Base-by-base conservation (phyloP, 2,888 invertebrate species). In the Lasiommata megera region DNA sequence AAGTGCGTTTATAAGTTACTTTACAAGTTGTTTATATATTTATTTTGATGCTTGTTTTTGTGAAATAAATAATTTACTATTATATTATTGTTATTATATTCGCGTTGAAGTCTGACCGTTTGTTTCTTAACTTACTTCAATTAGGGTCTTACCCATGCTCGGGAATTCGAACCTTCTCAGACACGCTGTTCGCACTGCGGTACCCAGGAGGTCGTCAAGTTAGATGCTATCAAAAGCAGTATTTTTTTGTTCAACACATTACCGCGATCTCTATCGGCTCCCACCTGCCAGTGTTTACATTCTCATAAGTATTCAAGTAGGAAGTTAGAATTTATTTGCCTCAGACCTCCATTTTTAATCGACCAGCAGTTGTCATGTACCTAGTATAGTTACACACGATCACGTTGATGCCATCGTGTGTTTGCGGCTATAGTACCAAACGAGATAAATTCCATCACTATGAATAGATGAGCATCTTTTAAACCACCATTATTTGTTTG, bases 351-450 rank as follows among this genome's bases (percentile, higher is more conserved):
- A 58, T 53, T 58, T 11, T 53, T 48, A 34, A 54, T 48, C 28
- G 56, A 46, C 11, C 46, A 46, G 29, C 46, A 16, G 31, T 9
- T 16, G 43, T 16, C 31, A 44, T 44, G 31, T n/a, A n/a, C 1
- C 17, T 18, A 37, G 7, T 9, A 7, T 31, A 6, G n/a, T 37
- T 12, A 12, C 1, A 29, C 6, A 16, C 31, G 29, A 16, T 31
- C 46, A 46, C 46, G 46, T 46, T 29, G 46, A 46, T 6, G 16
- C 6, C 9, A 14, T 58, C 60, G 52, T 63, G 54, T 51, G 56
- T 44, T 53, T 48, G 38, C 52, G 38, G 53, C 31, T 51, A 38
- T 44, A 54, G 28, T 44, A 44, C 12, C 28, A 44, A 44, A 44
- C 44, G 14, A 12, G 44, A 44, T 44, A 44, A 29, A 44, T 43